Evolutionary conservation across 35 echinoderm and acorn worm genomes (phyloP), one percentile per base, ranked within the genome.

Genomic region (Anneissia japonica): DNA sequence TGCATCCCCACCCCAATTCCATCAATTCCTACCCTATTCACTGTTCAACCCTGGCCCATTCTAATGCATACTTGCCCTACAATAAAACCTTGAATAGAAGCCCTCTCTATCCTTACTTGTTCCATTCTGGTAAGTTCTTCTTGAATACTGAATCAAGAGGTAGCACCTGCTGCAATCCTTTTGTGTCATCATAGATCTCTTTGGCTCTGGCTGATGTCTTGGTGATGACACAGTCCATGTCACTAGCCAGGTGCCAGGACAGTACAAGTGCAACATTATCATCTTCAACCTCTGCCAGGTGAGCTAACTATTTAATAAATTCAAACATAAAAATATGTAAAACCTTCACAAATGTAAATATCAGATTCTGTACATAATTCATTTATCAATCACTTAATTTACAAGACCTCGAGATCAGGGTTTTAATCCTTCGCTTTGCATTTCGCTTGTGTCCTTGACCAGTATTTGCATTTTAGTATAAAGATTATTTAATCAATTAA

Each of bases 211-310:
- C 82, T 0, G 77, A 86, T 1, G 96, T 93, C 55, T 85, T 99
- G 10, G 92, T 93, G 31, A 99, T 84, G 14, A 99, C 92, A 73
- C 96, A 99, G 32, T 99, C 96, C 92, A 99, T 91, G 72, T 99
- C 96, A 35, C 89, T 74, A 31, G 56, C 79, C 86, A 99, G 80
- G 82, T 93, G 92, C 96, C 96, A 99, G 0, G 96, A 99, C 6
- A 99, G 74, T 0, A 99, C 88, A 35, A 83, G 79, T 34, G 96
- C 96, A 30, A 91, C 76, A 32, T 84, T 84, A 83, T 93, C 85
- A 76, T 99, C 96, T 30, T 89, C 86, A 46, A 99, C 83, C 64
- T 94, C 83, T 0, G 80, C 89, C 23, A 99, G 46, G 73, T 99
- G 92, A 72, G 84, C 89, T 12, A 99, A 80, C 96, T 99, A 38